phyloP scores from a whole-genome alignment of 2,113 vertebrate genomes.

The Leptobrachium leishanense region DNA sequence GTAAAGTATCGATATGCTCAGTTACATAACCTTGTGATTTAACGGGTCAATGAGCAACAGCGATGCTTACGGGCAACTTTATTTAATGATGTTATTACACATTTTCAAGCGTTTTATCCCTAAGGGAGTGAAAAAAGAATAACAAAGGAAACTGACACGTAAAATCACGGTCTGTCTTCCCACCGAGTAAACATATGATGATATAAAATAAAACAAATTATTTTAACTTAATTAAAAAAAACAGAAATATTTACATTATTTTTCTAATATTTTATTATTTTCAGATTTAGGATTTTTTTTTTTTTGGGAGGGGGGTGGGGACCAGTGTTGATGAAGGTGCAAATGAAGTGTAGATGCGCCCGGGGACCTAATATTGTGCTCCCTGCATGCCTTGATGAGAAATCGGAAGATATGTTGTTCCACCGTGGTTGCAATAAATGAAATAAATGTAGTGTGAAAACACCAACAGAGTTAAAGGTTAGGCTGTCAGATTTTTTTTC shows the following conservation, averaged over 20 bases:
- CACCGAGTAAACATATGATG: not conserved
- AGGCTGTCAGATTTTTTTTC: constrained; percentile 5
- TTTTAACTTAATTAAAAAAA: constrained; percentile 7
- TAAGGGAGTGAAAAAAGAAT: not conserved
- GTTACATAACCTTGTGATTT: not conserved
- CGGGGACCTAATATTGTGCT: constrained; percentile 17
- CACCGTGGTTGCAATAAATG: constrained; percentile 9
- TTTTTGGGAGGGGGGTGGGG: not conserved
- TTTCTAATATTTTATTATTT: not conserved
- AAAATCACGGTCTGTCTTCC: not conserved
- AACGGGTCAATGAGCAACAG: not conserved
- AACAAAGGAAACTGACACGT: not conserved
- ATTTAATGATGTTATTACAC: not conserved
- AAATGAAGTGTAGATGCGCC: constrained; percentile 19
- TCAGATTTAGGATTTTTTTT: constrained; percentile 1
- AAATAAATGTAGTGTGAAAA: constrained; percentile 3
- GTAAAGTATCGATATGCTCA: too few relatives aligned
- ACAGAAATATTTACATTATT: not conserved
- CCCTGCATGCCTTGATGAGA: constrained; percentile 20
- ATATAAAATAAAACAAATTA: not conserved
- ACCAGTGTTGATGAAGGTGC: not conserved
- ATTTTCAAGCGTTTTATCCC: not conserved
- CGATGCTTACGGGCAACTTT: not conserved
- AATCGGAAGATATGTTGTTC: constrained; percentile 17
- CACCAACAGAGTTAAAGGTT: constrained; percentile 14